phyloP scores from a whole-genome alignment of 2,113 vertebrate genomes.

The Oncorhynchus tshawytscha region DNA sequence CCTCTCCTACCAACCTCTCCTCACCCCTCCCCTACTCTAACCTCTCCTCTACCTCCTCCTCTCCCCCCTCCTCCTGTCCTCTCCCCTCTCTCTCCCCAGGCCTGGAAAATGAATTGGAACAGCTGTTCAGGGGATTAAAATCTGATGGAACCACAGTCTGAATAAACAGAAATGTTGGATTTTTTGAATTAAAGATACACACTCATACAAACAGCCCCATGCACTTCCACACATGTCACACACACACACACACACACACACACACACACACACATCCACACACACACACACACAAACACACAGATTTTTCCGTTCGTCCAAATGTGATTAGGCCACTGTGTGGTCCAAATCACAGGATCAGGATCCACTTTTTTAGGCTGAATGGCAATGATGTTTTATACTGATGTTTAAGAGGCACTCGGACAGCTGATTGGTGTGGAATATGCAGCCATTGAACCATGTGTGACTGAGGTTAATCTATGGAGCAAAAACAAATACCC shows the following conservation, averaged over 20 bases:
- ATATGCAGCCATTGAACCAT: no score
- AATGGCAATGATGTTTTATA: slow-evolving; percentile 8
- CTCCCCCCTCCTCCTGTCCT: slow-evolving; percentile 6
- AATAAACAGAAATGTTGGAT: slow-evolving; percentile 64
- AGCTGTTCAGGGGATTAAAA: slow-evolving; percentile 73
- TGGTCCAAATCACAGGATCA: slow-evolving; percentile 34
- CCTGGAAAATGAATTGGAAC: slow-evolving; percentile 70
- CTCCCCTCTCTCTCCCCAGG: slow-evolving; percentile 45
- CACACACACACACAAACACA: slow-evolving; percentile 14
- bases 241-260: slow-evolving; percentile 16
- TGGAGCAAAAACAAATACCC: neutral
- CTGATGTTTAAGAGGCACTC: neutral
- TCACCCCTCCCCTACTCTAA: no score
- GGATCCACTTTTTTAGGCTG: slow-evolving; percentile 22
- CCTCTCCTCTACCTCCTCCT: no score
- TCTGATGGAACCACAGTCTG: slow-evolving; percentile 61
- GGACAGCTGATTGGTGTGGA: no score
- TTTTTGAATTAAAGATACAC: slow-evolving; percentile 54
- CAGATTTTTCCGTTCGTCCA: slow-evolving; percentile 29
- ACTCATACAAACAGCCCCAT: no score
- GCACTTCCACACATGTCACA: no score
- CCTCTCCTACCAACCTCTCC: no score
- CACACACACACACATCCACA: slow-evolving; percentile 13
- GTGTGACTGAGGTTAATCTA: slow-evolving; percentile 4
- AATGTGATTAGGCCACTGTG: slow-evolving; percentile 40